Base-by-base conservation (phyloP, 1,140 invertebrate species). In the Atta colombica region DNA sequence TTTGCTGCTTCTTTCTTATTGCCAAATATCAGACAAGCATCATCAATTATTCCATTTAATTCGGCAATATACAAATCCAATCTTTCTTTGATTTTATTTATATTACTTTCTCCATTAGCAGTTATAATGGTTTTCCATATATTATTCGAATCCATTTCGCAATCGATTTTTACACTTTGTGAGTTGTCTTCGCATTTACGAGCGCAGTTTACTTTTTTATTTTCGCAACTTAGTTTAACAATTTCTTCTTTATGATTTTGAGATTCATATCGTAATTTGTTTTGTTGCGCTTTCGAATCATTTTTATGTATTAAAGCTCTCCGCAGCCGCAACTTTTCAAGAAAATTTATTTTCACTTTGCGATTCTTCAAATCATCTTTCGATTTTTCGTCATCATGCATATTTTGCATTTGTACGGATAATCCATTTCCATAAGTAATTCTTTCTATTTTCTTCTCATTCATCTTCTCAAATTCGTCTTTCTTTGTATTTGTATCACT, bases 1-100 rank as follows among this genome's bases (percentile, higher is more conserved):
- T n/a, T 66, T 8, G 2, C 8, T 18, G 35, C 7, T 3, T 16
- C 53, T 72, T 35, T 82, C 0, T 12, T 28, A 6, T 35, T 55
- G 21, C 8, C 58, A 3, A 89, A 88, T 35, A 90, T 69, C n/a
- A 61, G 45, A n/a, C 63, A 77, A 10, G 61, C 78, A 18, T 92
- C 88, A 10, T 68, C 61, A 21, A 92, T 91, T 77, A 92, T 91
- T 45, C 18, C 85, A 28, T 92, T 92, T 25, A 92, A 45, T 60
- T 90, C 88, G 7, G n/a, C 31, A 31, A 92, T 88, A 25, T 87
- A 92, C 0, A 51, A 75, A 55, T 91, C 90, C 21, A 92, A 74
- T 72, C 75, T 86, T 51, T 63, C 77, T 55, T 85, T 89, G n/a
- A 87, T 68, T 1, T 85, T 51, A 65, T 25, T 85, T 55, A 45